These are phyloP conservation scores for Hemibagrus guttatus DNA, from an alignment of 2,797 vertebrate species.

Conservation along the genomic window DNA sequence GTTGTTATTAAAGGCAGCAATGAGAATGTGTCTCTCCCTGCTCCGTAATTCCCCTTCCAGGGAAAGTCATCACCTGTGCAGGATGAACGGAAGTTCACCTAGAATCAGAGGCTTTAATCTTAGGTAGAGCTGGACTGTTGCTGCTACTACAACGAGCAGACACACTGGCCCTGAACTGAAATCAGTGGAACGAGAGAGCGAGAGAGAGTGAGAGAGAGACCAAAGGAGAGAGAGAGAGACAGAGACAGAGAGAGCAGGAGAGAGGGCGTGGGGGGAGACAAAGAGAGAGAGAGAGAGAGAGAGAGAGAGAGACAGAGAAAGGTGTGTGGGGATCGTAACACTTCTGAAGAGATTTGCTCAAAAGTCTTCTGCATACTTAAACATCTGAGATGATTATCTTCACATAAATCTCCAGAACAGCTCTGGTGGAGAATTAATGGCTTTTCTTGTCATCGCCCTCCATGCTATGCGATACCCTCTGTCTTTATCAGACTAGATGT, in stretches of 20 bases:
- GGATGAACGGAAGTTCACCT: constrained; percentile 37
- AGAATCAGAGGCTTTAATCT: constrained; percentile 37
- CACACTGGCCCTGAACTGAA: constrained; percentile 25
- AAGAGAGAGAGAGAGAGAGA: too few species aligned
- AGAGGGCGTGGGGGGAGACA: too few species aligned
- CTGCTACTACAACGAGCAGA: constrained; percentile 6
- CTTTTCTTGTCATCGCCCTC: constrained; percentile 13
- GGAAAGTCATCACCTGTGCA: constrained; percentile 27
- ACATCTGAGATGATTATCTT: constrained; percentile 43
- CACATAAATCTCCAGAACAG: constrained; percentile 44
- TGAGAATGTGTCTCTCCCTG: constrained; percentile 21
- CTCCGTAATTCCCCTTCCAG: constrained; percentile 3
- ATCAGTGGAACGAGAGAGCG: background rate
- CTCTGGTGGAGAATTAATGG: constrained; percentile 36
- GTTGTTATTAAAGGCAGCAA: constrained; percentile 41
- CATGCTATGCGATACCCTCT: constrained; percentile 30
- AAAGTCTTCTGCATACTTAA: constrained; percentile 49
- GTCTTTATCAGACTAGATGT: constrained; percentile 7
- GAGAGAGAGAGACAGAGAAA: background rate
- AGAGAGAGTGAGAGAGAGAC: background rate
- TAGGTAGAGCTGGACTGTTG: constrained; percentile 18
- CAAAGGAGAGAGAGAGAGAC: background rate
- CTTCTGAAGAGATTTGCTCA: constrained; percentile 44
- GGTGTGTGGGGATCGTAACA: constrained; percentile 30
- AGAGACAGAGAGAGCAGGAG: background rate